Evolutionary conservation across 2,888 invertebrate species (phyloP), one percentile per base, ranked within the genome.

Genomic region (Quadroppia sp.): DNA sequence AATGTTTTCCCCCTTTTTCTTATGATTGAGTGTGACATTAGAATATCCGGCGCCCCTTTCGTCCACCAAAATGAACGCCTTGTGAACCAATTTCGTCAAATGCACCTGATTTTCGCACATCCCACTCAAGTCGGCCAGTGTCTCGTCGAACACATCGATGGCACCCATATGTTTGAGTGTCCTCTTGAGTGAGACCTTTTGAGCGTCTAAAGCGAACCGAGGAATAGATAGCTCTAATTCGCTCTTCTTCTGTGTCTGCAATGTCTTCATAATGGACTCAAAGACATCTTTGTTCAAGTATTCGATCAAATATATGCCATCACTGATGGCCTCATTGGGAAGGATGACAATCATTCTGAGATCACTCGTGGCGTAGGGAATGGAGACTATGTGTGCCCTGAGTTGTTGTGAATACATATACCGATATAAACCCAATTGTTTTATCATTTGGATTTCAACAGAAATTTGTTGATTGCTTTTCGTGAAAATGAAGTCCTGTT

Each of bases 161-260:
- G 75, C 75, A 28, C 75, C 75, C 75, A 75, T 75, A 30, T 74
- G 53, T 50, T 70, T 59, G 36, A 75, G 32, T 23, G 75, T 75
- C 20, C 32, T 20, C 53, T 75, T 69, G 17, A 75, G 6, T 32
- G 73, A 74, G 1, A 75, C 45, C 40, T 75, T 75, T 28, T 72
- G 64, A 0, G 75, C 64, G 36, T 75, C 74, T 40, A 75, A 53
- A 3, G 48, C 71, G 30, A 75, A 75, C 9, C 59, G 23, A 40
- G 75, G 75, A 4, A 75, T 74, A 15, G 42, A 74, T 4, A 75
- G n/a, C 30, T 72, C 28, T 0, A 73, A n/a, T 23, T 17, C 32
- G 17, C 28, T 56, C 30, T 53, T 23, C 28, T 40, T 15, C 48
- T 23, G 4, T 23, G 28, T 40, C n/a, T 73, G 67, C 32, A 74